These are phyloP conservation scores for Lontra canadensis DNA, from an alignment of 2,113 vertebrate genomes.

Conservation along the genomic window DNA sequence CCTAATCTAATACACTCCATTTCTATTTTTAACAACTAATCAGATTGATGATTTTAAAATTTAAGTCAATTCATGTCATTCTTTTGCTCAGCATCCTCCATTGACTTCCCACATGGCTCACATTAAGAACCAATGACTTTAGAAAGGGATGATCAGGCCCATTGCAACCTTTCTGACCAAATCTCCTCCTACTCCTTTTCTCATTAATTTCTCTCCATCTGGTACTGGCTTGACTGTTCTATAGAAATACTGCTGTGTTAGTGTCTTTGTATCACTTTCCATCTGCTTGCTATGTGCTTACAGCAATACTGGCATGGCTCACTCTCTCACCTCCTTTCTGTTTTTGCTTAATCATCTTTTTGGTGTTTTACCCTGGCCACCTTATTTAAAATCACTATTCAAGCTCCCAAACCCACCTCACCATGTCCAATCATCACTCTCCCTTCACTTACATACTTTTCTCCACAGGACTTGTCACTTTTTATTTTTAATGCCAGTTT, in stretches of 20 bases:
- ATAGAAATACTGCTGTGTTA: neutral
- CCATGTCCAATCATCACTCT: neutral
- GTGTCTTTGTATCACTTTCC: neutral
- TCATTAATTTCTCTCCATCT: neutral
- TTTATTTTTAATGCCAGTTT: neutral
- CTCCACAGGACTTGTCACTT: neutral
- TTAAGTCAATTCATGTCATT: neutral
- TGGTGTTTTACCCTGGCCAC: neutral
- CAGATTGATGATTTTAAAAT: neutral
- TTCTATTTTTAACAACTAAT: neutral
- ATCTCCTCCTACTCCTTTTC: neutral
- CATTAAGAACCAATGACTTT: neutral
- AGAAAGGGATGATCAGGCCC: neutral
- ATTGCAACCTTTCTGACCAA: neutral
- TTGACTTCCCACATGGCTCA: neutral
- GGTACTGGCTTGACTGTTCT: neutral
- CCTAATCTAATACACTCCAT: neutral
- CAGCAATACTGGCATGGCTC: neutral
- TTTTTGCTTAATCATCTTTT: neutral
- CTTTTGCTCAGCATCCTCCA: neutral
- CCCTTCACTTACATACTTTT: neutral
- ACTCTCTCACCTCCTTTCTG: neutral
- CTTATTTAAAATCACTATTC: neutral
- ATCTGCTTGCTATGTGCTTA: neutral
- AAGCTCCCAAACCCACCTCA: neutral